A percentile compares a stretch with the other conserved stretches of the same genome.
Conservation (phyloP, 1,140 invertebrate species). For the Bathynomus jamesi region DNA sequence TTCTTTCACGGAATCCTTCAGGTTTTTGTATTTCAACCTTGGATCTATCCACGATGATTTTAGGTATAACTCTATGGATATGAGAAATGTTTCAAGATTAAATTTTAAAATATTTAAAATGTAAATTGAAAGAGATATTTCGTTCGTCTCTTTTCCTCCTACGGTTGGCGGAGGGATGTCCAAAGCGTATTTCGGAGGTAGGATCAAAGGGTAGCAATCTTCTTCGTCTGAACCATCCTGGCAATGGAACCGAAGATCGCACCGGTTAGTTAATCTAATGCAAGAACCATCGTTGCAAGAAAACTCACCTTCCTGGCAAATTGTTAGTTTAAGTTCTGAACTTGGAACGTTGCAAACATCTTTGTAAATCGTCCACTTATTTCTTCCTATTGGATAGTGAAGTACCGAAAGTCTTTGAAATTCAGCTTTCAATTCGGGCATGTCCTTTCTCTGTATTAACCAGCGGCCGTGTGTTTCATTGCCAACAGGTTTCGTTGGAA, state of each 20-base stretch:
- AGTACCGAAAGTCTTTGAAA: constrained; percentile 5
- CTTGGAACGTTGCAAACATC: constrained; percentile 9
- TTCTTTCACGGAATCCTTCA: background rate
- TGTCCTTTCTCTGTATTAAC: constrained; percentile 6
- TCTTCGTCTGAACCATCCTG: constrained; percentile 62
- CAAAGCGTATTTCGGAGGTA: background rate
- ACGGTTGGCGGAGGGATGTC: background rate
- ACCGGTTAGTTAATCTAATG: constrained; percentile 45
- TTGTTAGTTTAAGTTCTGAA: constrained; percentile 12
- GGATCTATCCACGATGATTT: background rate
- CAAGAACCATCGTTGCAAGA: constrained; percentile 45
- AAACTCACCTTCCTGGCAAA: constrained; percentile 39
- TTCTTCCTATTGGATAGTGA: constrained; percentile 11
- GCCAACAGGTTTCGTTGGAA: background rate
- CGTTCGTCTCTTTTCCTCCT: background rate
- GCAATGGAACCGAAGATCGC: constrained; percentile 59
- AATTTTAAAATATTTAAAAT: background rate
- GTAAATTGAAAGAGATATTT: background rate
- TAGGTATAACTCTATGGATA: background rate
- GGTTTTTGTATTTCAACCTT: background rate
- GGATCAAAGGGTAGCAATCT: constrained; percentile 44
- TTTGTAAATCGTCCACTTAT: constrained; percentile 9
- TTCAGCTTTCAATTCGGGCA: constrained; percentile 2
- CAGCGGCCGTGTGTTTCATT: background rate
- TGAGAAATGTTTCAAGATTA: background rate